Evolutionary conservation across 2,113 vertebrate species (phyloP).

Genomic region (Grantiella picta): DNA sequence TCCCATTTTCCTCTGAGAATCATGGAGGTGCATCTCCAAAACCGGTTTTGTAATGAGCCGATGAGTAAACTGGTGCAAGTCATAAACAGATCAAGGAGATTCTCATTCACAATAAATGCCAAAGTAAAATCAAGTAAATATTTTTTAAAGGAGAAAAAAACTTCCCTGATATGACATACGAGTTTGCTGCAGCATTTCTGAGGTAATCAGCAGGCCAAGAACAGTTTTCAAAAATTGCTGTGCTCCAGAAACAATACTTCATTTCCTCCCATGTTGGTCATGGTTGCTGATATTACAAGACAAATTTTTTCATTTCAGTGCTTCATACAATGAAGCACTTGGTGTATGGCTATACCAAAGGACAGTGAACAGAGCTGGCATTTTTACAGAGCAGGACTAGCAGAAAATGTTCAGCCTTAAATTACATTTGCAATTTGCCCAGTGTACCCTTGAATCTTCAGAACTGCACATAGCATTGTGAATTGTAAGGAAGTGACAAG

Average conservation of each 20-base stretch:
- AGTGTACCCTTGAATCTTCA: neutral
- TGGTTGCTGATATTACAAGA: neutral
- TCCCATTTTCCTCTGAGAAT: neutral
- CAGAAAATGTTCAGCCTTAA: neutral
- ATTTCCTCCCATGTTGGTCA: neutral
- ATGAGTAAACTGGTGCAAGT: neutral
- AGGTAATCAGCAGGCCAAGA: neutral
- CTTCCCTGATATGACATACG: neutral
- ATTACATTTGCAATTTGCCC: neutral
- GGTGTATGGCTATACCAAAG: neutral
- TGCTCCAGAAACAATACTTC: neutral
- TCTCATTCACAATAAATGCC: neutral
- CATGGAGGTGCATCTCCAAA: neutral
- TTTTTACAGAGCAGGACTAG: neutral
- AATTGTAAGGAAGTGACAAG: neutral
- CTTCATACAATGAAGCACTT: neutral
- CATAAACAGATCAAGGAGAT: neutral
- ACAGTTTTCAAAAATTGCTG: neutral
- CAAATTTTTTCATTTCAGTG: neutral
- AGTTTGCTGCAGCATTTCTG: neutral
- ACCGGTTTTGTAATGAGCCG: neutral
- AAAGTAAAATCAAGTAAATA: neutral
- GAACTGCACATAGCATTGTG: neutral
- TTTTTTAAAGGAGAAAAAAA: neutral
- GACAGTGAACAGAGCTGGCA: neutral